These are phyloP conservation scores for Archips xylosteana DNA, from an alignment of 2,888 invertebrate genomes.

Conservation along the genomic window DNA sequence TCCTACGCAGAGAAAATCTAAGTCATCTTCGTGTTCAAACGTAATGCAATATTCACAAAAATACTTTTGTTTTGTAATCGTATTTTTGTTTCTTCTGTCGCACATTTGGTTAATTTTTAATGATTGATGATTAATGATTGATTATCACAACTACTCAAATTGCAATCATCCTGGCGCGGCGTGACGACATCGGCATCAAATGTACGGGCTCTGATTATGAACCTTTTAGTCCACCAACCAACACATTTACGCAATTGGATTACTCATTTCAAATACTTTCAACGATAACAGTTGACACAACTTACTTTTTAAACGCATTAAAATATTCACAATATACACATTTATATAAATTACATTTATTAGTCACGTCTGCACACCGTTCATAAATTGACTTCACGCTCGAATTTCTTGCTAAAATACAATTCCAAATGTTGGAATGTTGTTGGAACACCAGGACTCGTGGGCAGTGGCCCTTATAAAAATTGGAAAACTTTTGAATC, in stretches of 20 bases:
- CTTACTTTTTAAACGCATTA: conserved; percentile 45
- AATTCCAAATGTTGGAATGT: conserved; percentile 41
- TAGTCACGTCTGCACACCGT: conserved; percentile 35
- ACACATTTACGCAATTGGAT: conserved; percentile 33
- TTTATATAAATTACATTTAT: conserved; percentile 42
- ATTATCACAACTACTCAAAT: too few relatives aligned
- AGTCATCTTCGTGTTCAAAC: too few relatives aligned
- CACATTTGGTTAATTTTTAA: too few relatives aligned
- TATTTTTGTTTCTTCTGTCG: too few relatives aligned
- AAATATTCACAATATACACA: conserved; percentile 63
- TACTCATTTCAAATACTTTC: conserved; percentile 24
- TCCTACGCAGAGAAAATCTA: too few relatives aligned
- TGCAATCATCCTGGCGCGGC: too few relatives aligned
- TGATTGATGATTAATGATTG: too few relatives aligned
- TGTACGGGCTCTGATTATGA: neutral
- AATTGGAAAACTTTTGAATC: conserved; percentile 47
- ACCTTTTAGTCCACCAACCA: conserved; percentile 40
- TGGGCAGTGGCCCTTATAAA: conserved; percentile 27
- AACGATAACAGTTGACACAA: conserved; percentile 42
- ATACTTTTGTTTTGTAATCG: too few relatives aligned
- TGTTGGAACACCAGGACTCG: conserved; percentile 28
- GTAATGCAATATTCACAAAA: too few relatives aligned
- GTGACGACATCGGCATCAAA: too few relatives aligned
- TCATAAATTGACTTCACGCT: conserved; percentile 39
- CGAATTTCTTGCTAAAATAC: conserved; percentile 26